Base-by-base conservation (phyloP, 2,797 vertebrate species). In the Mionectes olivaceus region DNA sequence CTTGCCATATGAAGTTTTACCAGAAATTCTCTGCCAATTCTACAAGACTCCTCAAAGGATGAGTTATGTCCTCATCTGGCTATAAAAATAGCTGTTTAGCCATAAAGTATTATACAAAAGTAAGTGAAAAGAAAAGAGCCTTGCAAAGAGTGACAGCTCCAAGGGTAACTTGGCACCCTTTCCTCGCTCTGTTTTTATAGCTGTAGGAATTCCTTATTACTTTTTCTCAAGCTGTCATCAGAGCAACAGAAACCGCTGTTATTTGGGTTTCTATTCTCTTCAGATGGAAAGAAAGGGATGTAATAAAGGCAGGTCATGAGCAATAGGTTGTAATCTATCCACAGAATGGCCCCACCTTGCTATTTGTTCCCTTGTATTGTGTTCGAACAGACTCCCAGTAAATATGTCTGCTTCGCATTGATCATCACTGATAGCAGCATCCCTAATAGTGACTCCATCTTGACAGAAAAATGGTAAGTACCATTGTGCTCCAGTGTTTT, bases 171-270 rank as follows among this genome's bases (percentile, higher is more conserved):
- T 95, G 52, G 94, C 92, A 94, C 89, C 82, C 74, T 94, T 96
- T 96, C 91, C 95, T 94, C 71, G 61, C 75, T 87, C 70, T 96
- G 89, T 97, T 98, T 98, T 96, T 93, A 83, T 96, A 97, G 93
- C 94, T 94, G 96, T 91, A 97, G 93, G 92, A 97, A 95, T 95
- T 94, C 87, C 94, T 94, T 94, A 96, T 97, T 93, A 94, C 89
- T 96, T 97, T 95, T 96, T 94, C 77, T 90, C 91, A 92, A 94
- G 93, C 94, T 96, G 78, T 97, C 96, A 97, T 96, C 95, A 96
- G 77, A 94, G 88, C 88, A 95, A 90, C 82, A 96, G 90, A 95
- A 97, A 78, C 83, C 19, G 0, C 76, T 96, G 92, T 95, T 96
- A 93, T 94, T 89, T 96, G 88, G 93, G 91, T 95, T 97, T 95